Evolutionary conservation across 2,113 vertebrate genomes (phyloP).

Genomic region (Tachysurus fulvidraco): DNA sequence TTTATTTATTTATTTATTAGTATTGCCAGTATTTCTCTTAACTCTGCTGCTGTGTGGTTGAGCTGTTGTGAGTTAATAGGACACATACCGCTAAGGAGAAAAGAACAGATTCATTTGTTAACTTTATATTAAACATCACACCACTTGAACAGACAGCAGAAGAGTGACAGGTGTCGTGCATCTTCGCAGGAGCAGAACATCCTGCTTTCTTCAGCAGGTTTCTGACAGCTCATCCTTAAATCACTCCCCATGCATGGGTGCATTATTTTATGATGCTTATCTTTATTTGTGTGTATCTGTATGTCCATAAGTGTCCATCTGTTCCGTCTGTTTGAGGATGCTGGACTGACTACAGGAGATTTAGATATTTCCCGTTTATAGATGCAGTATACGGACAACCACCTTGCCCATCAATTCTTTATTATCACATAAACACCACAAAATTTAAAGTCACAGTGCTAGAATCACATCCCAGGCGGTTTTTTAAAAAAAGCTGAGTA

Average conservation of each 20-base stretch:
- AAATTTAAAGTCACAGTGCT: conserved; percentile 52
- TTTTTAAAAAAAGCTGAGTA: conserved; percentile 8
- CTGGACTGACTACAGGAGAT: background rate
- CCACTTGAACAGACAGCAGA: background rate
- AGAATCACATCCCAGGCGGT: conserved; percentile 39
- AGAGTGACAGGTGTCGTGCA: background rate
- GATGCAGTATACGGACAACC: conserved; percentile 33
- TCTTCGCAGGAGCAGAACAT: background rate
- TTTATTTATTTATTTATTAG: too few relatives aligned
- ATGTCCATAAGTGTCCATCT: conserved; percentile 4
- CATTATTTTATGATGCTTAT: conserved; percentile 25
- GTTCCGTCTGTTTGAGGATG: background rate
- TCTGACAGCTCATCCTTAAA: conserved; percentile 26
- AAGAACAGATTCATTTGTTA: background rate
- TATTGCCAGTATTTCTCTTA: background rate
- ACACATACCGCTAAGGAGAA: background rate
- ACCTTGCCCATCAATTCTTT: conserved; percentile 54
- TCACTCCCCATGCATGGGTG: conserved; percentile 4
- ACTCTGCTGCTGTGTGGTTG: too few relatives aligned
- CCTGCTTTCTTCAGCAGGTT: background rate
- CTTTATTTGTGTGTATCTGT: background rate
- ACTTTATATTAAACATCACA: background rate
- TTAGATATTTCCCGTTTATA: conserved; percentile 50
- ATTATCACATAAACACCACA: conserved; percentile 51
- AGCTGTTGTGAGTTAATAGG: background rate